These are phyloP conservation scores for Poecilia wingei DNA, from an alignment of 2,797 vertebrate species.

Conservation along the genomic window DNA sequence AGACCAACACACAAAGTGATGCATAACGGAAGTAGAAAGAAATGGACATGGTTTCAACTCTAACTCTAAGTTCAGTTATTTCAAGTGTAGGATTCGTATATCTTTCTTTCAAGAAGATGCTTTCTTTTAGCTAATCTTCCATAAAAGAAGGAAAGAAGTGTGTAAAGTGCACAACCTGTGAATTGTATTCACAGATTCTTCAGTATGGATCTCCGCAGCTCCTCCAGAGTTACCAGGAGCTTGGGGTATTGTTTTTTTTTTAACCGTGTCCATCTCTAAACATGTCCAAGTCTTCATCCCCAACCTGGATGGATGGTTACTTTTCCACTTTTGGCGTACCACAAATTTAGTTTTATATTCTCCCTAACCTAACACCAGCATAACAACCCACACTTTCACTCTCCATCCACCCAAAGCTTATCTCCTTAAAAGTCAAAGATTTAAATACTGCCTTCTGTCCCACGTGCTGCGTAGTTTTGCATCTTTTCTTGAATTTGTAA, in stretches of 20 bases:
- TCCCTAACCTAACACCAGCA: background rate
- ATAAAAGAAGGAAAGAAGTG: background rate
- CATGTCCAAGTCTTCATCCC: background rate
- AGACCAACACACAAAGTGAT: background rate
- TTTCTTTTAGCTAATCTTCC: background rate
- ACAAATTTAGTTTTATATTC: background rate
- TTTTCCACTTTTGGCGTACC: background rate
- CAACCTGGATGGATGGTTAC: background rate
- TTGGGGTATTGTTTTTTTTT: background rate
- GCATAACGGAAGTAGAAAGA: background rate
- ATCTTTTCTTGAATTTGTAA: constrained; percentile 7
- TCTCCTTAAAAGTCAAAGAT: constrained; percentile 2
- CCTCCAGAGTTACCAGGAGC: background rate
- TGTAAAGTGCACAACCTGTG: background rate
- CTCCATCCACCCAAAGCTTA: constrained; percentile 9
- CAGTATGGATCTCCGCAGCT: background rate
- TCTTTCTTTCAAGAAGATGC: background rate
- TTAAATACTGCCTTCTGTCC: background rate
- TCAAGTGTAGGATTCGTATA: background rate
- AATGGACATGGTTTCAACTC: background rate
- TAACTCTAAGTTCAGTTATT: background rate
- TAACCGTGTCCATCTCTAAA: background rate
- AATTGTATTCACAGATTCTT: background rate
- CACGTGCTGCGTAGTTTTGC: background rate
- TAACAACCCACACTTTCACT: background rate